phyloP scores from a whole-genome alignment of 2,797 vertebrate genomes.

The Xenentodon cancila region DNA sequence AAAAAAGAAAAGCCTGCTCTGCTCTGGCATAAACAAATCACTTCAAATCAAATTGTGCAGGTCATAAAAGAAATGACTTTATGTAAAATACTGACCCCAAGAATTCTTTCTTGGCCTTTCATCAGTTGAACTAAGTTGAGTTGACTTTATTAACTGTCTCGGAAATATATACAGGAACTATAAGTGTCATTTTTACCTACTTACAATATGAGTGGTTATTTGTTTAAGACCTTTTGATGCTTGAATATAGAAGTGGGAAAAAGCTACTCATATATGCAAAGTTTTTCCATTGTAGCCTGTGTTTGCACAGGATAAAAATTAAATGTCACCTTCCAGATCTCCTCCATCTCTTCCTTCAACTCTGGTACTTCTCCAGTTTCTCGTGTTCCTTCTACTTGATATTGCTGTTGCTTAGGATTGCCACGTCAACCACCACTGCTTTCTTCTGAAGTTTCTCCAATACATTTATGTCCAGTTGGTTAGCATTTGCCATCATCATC shows the following conservation, averaged over 20 bases:
- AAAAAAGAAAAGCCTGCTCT: conserved; percentile 25
- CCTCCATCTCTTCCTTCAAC: too few relatives aligned
- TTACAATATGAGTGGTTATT: background rate
- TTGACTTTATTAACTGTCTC: conserved; percentile 9
- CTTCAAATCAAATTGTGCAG: conserved; percentile 43
- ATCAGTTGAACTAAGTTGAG: background rate
- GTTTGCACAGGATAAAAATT: too few relatives aligned
- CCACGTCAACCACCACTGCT: too few relatives aligned
- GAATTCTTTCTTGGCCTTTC: conserved; percentile 27
- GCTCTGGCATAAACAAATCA: conserved; percentile 53
- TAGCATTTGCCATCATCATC: too few relatives aligned
- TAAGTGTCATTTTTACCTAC: background rate
- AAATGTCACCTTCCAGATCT: too few relatives aligned
- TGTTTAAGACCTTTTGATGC: conserved; percentile 9
- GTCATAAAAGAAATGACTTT: conserved; percentile 44
- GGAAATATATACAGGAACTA: background rate
- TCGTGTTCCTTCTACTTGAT: too few relatives aligned
- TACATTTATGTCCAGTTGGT: too few relatives aligned
- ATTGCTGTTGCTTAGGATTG: too few relatives aligned
- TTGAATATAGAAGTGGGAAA: conserved; percentile 6
- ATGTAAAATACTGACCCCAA: conserved; percentile 17
- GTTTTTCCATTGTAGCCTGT: background rate
- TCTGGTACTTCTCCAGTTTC: too few relatives aligned
- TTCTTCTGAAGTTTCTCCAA: too few relatives aligned
- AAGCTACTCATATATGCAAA: background rate